These are phyloP conservation scores for Gallinago paraguaiae DNA, from an alignment of 2,113 vertebrate species.

Conservation along the genomic window DNA sequence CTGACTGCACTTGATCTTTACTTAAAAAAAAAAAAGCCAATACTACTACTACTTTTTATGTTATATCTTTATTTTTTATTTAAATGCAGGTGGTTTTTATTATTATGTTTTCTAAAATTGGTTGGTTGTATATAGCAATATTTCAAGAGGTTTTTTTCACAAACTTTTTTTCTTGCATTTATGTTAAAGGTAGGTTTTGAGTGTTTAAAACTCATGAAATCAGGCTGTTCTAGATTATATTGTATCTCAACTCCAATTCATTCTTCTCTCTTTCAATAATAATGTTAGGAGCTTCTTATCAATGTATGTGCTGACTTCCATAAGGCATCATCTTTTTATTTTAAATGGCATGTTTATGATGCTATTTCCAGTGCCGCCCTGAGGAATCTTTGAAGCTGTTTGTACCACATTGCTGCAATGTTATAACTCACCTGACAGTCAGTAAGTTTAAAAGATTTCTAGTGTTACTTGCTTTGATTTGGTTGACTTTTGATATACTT, in stretches of 20 bases:
- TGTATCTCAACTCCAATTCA: no score
- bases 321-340: neutral
- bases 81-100: neutral
- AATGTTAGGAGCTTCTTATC: neutral
- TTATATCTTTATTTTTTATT: neutral
- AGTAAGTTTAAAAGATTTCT: conserved; percentile 82
- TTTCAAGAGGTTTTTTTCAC: neutral
- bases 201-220: neutral
- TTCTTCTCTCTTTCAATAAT: neutral
- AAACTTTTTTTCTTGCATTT: neutral
- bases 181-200: neutral
- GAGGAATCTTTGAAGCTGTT: conserved; percentile 92
- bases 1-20: neutral
- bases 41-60: neutral
- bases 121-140: neutral
- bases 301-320: neutral
- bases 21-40: neutral
- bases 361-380: conserved; percentile 88
- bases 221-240: neutral
- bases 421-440: conserved; percentile 91
- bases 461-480: neutral
- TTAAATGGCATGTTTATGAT: neutral
- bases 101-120: neutral
- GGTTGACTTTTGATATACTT: neutral
- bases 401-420: conserved; percentile 93